Conservation (phyloP, 2,888 invertebrate genomes). For the Mythimna pallens region DNA sequence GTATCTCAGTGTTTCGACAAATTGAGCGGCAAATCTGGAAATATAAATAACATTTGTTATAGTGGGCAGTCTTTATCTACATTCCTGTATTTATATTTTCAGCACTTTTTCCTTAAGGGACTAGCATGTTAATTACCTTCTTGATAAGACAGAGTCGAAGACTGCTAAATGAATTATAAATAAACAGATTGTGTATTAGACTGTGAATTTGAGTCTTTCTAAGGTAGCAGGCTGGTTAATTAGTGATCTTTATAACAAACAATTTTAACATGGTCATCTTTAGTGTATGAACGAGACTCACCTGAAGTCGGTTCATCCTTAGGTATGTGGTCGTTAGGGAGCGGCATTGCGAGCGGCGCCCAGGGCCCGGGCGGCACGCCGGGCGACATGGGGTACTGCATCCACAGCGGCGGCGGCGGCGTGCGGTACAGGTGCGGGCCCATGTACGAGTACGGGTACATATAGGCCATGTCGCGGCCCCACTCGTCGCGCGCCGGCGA, state of each 20-base stretch:
- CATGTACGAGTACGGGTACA: slow-evolving; percentile 85
- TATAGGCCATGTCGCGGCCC: slow-evolving; percentile 80
- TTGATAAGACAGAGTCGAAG: background rate
- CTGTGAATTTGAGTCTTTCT: background rate
- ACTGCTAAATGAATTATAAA: background rate
- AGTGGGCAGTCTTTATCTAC: background rate
- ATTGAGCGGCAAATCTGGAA: slow-evolving; percentile 97
- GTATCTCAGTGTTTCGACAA: slow-evolving; percentile 94
- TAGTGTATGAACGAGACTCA: slow-evolving; percentile 64
- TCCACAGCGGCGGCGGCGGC: slow-evolving; percentile 85
- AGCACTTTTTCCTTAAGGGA: slow-evolving; percentile 5
- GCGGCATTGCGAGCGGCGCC: slow-evolving; percentile 88
- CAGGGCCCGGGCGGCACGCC: slow-evolving; percentile 87
- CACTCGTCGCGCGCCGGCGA: slow-evolving; percentile 74
- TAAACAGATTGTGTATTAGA: background rate
- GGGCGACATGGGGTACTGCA: slow-evolving; percentile 88
- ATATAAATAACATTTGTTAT: slow-evolving; percentile 33
- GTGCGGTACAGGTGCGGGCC: slow-evolving; percentile 82
- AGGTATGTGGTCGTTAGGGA: slow-evolving; percentile 88
- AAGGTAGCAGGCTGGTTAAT: background rate
- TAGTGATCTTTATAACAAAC: background rate
- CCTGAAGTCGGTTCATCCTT: slow-evolving; percentile 91
- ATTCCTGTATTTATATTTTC: background rate
- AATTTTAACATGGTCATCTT: background rate
- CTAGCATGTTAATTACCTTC: background rate